phyloP scores from a whole-genome alignment of 1,140 invertebrate genomes.

The Trinorchestia longiramus region DNA sequence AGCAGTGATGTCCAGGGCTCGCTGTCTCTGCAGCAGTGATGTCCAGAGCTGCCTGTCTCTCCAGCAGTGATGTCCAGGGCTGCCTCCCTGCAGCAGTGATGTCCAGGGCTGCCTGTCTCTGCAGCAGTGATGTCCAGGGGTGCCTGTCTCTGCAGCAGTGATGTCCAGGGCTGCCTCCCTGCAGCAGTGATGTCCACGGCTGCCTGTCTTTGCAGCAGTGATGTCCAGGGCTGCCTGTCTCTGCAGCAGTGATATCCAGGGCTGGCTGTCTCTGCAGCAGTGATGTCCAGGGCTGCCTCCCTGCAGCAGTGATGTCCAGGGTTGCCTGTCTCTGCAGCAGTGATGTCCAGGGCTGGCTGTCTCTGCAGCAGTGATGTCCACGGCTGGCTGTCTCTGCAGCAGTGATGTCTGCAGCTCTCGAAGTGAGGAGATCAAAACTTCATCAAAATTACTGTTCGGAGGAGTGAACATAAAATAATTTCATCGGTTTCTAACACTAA shows the following conservation, averaged over 20 bases:
- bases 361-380: too few species aligned
- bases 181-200: not conserved
- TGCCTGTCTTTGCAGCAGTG: not conserved
- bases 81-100: not conserved
- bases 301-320: not conserved
- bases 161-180: not conserved
- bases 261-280: not conserved
- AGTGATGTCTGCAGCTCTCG: not conserved
- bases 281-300: not conserved
- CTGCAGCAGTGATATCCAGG: not conserved
- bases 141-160: not conserved
- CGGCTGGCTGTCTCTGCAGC: too few species aligned
- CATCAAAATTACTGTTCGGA: too few species aligned
- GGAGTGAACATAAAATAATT: too few species aligned
- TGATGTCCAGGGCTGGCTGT: too few species aligned
- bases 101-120: not conserved
- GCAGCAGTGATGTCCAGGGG: not conserved
- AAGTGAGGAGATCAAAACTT: too few species aligned
- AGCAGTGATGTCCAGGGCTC: not conserved
- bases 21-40: not conserved
- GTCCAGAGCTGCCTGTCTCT: not conserved
- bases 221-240: not conserved
- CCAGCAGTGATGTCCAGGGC: not conserved
- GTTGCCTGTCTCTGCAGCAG: not conserved
- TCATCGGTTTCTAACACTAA: too few species aligned